phyloP scores from a whole-genome alignment of 2,888 invertebrate genomes.

The Noctua comes region DNA sequence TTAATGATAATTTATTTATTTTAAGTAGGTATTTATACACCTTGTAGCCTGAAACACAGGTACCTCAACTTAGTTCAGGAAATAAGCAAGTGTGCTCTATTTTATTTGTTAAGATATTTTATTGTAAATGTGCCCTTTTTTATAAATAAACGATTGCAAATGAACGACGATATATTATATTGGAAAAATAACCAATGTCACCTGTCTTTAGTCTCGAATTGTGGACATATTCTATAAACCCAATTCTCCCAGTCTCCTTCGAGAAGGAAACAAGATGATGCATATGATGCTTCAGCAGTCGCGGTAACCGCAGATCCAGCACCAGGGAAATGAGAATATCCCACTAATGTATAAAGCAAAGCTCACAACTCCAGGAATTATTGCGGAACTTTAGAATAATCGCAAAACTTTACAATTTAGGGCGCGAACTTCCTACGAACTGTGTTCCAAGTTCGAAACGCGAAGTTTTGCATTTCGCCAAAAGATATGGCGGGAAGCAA shows the following conservation, averaged over 20 bases:
- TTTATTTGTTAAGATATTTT: too few species aligned
- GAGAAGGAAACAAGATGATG: background rate
- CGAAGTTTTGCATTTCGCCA: constrained; percentile 65
- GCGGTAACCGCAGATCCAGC: constrained; percentile 27
- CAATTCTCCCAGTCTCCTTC: too few species aligned
- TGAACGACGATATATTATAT: too few species aligned
- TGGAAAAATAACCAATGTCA: background rate
- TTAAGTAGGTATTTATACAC: too few species aligned
- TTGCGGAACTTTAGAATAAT: constrained; percentile 69
- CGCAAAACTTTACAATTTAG: constrained; percentile 68
- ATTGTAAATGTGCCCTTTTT: too few species aligned
- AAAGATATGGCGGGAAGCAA: constrained; percentile 58
- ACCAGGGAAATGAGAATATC: constrained; percentile 51
- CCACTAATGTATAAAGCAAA: constrained; percentile 52
- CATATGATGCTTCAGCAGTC: constrained; percentile 2
- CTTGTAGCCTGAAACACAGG: too few species aligned
- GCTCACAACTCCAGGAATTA: constrained; percentile 59
- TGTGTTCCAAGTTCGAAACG: constrained; percentile 33
- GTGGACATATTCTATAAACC: background rate
- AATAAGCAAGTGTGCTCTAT: too few species aligned
- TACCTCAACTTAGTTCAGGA: too few species aligned
- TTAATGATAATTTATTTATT: too few species aligned
- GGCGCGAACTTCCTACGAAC: constrained; percentile 59
- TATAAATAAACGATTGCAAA: too few species aligned
- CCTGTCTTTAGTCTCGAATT: background rate